Conservation (phyloP, 2,113 vertebrate species). For the Aphyosemion australe region DNA sequence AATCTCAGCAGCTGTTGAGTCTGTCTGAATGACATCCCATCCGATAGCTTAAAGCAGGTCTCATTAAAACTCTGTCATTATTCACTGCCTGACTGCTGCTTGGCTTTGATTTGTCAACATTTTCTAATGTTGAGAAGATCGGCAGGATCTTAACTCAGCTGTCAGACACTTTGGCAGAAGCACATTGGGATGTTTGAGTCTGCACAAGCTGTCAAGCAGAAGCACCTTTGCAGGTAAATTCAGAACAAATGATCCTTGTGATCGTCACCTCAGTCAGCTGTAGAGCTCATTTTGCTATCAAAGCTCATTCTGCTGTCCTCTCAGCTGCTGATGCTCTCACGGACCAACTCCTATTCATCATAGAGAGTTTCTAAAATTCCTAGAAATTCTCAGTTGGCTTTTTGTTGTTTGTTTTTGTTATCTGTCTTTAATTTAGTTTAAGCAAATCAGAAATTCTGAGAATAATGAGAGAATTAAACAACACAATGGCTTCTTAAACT, state of each 20-base stretch:
- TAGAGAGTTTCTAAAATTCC: no score
- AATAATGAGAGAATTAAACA: no score
- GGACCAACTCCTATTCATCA: neutral
- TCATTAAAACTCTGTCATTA: constrained; percentile 16
- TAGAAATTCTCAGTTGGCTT: no score
- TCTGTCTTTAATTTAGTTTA: no score
- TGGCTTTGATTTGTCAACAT: constrained; percentile 30
- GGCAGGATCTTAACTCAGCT: constrained; percentile 2
- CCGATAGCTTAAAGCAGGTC: constrained; percentile 1
- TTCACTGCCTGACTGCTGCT: constrained; percentile 9
- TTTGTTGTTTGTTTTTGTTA: no score
- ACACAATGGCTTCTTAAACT: no score
- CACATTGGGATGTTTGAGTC: no score
- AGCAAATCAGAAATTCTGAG: no score
- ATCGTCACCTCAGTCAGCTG: neutral
- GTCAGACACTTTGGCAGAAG: constrained; percentile 10
- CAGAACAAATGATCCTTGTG: neutral
- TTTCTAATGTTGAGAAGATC: constrained; percentile 5
- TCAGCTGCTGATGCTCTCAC: constrained; percentile 22
- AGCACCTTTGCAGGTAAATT: constrained; percentile 1
- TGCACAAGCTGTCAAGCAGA: neutral
- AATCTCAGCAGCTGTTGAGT: constrained; percentile 17
- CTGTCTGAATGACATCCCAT: constrained; percentile 3
- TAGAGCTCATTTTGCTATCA: constrained; percentile 9
- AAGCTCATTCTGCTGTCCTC: constrained; percentile 26